Conservation (phyloP, 2,888 invertebrate species). For the Agonopterix arenella region DNA sequence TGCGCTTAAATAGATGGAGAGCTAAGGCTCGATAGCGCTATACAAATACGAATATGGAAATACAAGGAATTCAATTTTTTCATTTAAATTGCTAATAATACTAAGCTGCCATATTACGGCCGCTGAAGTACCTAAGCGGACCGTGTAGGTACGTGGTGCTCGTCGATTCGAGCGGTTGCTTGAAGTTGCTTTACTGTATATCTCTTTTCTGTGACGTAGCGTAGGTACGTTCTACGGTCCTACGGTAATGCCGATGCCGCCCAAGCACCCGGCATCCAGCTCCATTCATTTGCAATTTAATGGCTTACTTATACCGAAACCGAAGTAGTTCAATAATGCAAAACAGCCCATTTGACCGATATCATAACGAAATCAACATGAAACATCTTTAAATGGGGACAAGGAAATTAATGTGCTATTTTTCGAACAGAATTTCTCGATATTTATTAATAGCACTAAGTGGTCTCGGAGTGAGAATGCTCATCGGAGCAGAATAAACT, state of each 20-base stretch:
- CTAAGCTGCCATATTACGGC: too few species aligned
- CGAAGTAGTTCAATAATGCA: slow-evolving; percentile 3
- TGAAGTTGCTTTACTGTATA: too few species aligned
- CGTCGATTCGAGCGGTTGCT: too few species aligned
- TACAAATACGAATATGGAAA: too few species aligned
- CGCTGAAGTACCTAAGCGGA: too few species aligned
- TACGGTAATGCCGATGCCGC: background rate
- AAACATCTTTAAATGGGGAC: background rate
- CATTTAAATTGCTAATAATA: too few species aligned
- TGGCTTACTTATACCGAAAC: background rate
- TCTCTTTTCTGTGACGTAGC: too few species aligned
- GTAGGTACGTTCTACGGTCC: too few species aligned
- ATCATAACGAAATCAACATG: background rate
- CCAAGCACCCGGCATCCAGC: background rate
- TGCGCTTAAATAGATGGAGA: too few species aligned
- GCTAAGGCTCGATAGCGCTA: too few species aligned
- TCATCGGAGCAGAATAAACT: slow-evolving; percentile 29
- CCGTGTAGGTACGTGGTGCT: too few species aligned
- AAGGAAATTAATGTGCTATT: background rate
- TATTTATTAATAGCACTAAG: background rate
- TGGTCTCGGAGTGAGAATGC: slow-evolving; percentile 7
- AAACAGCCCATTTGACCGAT: slow-evolving; percentile 1
- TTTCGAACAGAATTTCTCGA: background rate
- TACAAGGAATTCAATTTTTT: too few species aligned
- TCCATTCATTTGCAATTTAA: slow-evolving; percentile 5